Evolutionary conservation across 2,797 vertebrate species (phyloP).

Genomic region (Ara ararauna): DNA sequence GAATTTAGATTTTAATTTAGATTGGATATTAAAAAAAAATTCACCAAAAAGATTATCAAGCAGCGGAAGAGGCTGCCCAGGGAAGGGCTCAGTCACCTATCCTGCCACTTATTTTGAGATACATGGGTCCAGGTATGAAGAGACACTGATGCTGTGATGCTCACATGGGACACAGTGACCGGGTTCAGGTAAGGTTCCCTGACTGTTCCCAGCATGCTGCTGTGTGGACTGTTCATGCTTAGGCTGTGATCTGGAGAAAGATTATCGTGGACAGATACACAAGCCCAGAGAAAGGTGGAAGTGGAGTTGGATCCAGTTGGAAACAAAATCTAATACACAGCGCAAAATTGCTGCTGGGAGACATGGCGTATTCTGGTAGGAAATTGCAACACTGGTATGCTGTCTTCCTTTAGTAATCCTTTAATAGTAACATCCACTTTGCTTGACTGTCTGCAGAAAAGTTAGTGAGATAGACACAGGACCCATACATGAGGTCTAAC

Average conservation of each 20-base stretch:
- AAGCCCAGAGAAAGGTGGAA: neutral
- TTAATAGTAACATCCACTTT: neutral
- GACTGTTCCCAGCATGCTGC: neutral
- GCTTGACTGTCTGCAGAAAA: neutral
- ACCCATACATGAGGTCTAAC: neutral
- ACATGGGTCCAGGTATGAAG: neutral
- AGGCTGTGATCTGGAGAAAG: neutral
- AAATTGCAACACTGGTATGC: neutral
- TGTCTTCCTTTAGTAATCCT: neutral
- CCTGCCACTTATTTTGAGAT: neutral
- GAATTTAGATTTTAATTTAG: neutral
- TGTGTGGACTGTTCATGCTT: neutral
- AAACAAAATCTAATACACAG: neutral
- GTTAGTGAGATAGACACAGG: neutral
- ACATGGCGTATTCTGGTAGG: neutral
- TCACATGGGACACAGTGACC: neutral
- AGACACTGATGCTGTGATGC: neutral
- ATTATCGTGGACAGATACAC: neutral
- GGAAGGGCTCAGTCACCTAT: neutral
- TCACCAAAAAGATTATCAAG: neutral
- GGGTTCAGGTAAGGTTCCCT: neutral
- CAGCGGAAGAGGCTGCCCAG: neutral
- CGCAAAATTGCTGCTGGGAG: neutral
- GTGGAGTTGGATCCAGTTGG: accelerated
- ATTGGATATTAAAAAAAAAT: neutral